phyloP scores from a whole-genome alignment of 2,888 invertebrate species.

The Hydrotaea diabolus region DNA sequence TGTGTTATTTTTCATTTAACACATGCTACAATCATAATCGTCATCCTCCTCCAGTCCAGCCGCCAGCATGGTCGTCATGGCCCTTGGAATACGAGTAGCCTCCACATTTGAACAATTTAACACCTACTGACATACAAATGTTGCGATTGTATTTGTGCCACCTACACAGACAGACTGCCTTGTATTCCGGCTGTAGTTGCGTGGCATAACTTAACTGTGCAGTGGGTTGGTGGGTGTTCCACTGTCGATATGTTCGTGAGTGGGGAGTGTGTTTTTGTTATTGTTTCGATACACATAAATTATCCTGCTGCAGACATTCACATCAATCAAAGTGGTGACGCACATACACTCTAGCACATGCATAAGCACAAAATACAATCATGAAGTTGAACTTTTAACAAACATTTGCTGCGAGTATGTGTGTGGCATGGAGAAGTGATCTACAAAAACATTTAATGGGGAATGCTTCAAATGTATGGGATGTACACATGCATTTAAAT shows the following conservation, averaged over 20 bases:
- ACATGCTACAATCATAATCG: slow-evolving; percentile 7
- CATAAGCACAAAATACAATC: background rate
- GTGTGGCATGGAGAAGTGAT: too few species aligned
- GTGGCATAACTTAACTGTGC: background rate
- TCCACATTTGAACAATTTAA: background rate
- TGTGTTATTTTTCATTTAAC: background rate
- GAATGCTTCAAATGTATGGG: too few species aligned
- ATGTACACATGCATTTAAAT: too few species aligned
- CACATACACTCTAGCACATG: background rate
- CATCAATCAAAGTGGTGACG: slow-evolving; percentile 53
- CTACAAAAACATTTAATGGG: too few species aligned
- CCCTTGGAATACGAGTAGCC: background rate
- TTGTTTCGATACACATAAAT: slow-evolving; percentile 37
- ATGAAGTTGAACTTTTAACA: background rate
- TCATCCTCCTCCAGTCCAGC: background rate
- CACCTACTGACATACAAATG: background rate
- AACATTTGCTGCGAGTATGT: background rate
- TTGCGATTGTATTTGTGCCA: background rate
- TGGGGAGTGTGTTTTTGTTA: background rate
- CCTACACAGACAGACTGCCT: background rate
- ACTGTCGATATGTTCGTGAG: too few species aligned
- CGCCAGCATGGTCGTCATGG: background rate
- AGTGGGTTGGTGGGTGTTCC: too few species aligned
- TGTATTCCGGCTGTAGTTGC: background rate
- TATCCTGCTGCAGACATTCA: slow-evolving; percentile 36